phyloP scores from a whole-genome alignment of 2,797 vertebrate species.

The Craterocephalus amniculus region DNA sequence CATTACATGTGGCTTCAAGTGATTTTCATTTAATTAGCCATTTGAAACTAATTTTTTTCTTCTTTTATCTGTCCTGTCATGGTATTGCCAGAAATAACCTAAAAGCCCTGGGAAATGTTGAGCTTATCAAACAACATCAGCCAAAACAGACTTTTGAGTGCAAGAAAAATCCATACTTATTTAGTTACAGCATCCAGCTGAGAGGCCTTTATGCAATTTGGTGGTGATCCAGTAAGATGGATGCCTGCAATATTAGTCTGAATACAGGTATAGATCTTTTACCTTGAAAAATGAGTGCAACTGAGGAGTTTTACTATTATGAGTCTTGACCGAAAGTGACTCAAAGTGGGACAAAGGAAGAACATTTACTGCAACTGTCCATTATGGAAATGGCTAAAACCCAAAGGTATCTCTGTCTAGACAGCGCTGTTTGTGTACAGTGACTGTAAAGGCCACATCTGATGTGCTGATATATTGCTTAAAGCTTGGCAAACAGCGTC shows the following conservation, averaged over 20 bases:
- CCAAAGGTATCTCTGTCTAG: conserved; percentile 55
- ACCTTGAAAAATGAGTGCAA: conserved; percentile 55
- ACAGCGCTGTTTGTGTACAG: conserved; percentile 44
- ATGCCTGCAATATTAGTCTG: conserved; percentile 22
- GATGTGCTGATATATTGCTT: conserved; percentile 49
- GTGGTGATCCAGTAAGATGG: conserved; percentile 32
- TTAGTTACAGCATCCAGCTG: conserved; percentile 36
- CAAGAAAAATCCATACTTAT: conserved; percentile 56
- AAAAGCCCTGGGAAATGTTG: conserved; percentile 30
- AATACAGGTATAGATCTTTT: conserved; percentile 52
- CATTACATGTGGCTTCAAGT: background rate
- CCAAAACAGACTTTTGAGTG: conserved; percentile 33
- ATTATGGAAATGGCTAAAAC: conserved; percentile 44
- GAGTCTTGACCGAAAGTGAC: conserved; percentile 41
- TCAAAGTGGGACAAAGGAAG: conserved; percentile 28
- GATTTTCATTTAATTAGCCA: background rate
- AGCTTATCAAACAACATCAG: conserved; percentile 43
- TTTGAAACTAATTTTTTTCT: conserved; percentile 2
- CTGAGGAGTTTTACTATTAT: conserved; percentile 42
- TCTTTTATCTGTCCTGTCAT: conserved; percentile 1
- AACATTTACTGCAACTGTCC: conserved; percentile 33
- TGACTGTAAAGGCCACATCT: conserved; percentile 29
- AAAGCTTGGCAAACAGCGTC: conserved; percentile 56
- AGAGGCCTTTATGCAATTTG: conserved; percentile 50
- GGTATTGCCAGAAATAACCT: conserved; percentile 28